Evolutionary conservation across 2,888 invertebrate genomes (phyloP).

Genomic region (Ischnura elegans): DNA sequence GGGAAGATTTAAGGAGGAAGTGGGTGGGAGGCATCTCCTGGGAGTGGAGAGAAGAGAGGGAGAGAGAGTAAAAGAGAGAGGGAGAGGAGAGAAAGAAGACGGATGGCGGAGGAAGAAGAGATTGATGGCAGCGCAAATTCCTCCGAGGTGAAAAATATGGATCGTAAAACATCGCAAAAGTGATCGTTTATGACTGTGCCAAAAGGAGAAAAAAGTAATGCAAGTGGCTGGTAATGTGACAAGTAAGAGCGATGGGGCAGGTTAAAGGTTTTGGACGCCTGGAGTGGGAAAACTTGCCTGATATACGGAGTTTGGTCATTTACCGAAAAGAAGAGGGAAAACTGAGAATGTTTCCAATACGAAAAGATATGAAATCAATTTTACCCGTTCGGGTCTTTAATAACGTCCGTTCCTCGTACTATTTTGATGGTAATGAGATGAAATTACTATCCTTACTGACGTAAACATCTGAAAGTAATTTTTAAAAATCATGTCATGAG

Average conservation of each 20-base stretch:
- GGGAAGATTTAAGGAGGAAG: background rate
- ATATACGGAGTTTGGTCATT: background rate
- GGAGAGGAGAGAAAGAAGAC: background rate
- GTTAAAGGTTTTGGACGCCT: background rate
- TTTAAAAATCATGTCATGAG: too few species aligned
- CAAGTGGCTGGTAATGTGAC: background rate
- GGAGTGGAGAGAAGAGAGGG: background rate
- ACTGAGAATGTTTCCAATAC: background rate
- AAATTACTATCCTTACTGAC: too few species aligned
- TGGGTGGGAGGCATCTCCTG: background rate
- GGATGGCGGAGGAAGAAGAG: background rate
- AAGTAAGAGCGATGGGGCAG: background rate
- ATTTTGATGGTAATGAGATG: too few species aligned
- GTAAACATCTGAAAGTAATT: too few species aligned
- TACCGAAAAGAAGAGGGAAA: background rate
- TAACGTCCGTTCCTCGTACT: too few species aligned
- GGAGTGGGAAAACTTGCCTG: background rate
- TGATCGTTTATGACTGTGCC: background rate
- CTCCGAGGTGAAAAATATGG: slow-evolving; percentile 15
- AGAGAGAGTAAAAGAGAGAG: background rate
- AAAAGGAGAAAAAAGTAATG: background rate
- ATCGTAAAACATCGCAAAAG: background rate
- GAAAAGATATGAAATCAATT: too few species aligned
- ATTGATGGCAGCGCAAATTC: background rate
- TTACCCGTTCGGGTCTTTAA: too few species aligned